A percentile compares a stretch with the other conserved stretches of the same genome.
Evolutionary conservation across 2,113 vertebrate species (phyloP).

Genomic region (Monarcha castaneiventris): DNA sequence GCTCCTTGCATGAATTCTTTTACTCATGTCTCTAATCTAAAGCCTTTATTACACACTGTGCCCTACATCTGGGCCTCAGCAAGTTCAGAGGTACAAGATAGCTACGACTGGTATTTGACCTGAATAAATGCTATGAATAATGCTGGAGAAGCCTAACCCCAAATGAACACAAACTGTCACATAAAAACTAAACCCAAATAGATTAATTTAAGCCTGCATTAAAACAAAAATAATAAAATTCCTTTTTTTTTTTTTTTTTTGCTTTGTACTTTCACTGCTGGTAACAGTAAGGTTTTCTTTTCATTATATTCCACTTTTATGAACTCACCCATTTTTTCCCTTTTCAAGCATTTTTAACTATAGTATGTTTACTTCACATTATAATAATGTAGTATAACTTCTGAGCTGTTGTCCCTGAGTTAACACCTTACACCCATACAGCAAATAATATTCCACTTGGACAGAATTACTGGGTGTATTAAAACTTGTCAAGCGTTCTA

Average conservation of each 20-base stretch:
- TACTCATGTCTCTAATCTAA: not conserved
- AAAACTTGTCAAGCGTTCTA: not conserved
- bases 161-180: not conserved
- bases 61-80: slow-evolving; percentile 10
- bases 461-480: not conserved
- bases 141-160: not conserved
- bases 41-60: slow-evolving; percentile 17
- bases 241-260: not conserved
- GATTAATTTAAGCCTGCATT: not conserved
- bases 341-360: not conserved
- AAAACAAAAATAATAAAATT: not conserved
- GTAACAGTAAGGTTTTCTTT: not conserved
- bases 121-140: not conserved
- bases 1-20: not conserved
- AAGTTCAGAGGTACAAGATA: not conserved
- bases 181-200: not conserved
- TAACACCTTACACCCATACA: not conserved
- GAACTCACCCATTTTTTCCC: not conserved
- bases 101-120: not conserved
- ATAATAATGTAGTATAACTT: not conserved
- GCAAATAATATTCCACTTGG: not conserved
- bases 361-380: not conserved
- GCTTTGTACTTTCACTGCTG: not conserved
- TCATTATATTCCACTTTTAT: not conserved
- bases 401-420: not conserved